phyloP scores from a whole-genome alignment of 2,113 vertebrate species.

The Chinchilla lanigera region DNA sequence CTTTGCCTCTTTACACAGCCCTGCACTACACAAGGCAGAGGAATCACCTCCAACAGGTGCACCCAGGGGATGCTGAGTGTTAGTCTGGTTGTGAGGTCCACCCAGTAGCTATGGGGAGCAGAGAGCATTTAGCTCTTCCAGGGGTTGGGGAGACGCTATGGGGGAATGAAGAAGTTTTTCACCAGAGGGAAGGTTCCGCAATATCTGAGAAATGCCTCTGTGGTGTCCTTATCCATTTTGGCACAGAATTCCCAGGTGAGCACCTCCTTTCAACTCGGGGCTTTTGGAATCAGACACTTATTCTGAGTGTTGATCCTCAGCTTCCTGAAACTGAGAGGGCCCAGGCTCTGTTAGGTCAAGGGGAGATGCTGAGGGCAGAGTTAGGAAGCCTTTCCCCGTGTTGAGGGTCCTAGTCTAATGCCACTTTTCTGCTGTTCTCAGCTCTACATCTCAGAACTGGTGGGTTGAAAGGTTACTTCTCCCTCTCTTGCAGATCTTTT shows the following conservation, averaged over 20 bases:
- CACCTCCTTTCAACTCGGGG: neutral
- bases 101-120: neutral
- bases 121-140: neutral
- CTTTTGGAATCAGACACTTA: neutral
- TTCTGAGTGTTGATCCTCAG: neutral
- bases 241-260: neutral
- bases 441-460: too few species aligned
- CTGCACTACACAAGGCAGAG: neutral
- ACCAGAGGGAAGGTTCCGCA: neutral
- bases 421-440: too few species aligned
- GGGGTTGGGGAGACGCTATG: neutral
- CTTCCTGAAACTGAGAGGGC: neutral
- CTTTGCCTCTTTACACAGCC: too few species aligned
- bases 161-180: neutral
- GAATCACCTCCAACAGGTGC: neutral
- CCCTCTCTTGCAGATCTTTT: too few species aligned
- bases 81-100: neutral
- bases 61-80: neutral
- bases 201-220: neutral
- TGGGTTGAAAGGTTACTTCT: too few species aligned
- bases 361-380: neutral
- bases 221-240: neutral
- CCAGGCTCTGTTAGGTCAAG: neutral
- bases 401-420: neutral
- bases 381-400: neutral